These are phyloP conservation scores for Chymomyza fuscimana DNA, from an alignment of 2,888 invertebrate genomes.

Conservation along the genomic window DNA sequence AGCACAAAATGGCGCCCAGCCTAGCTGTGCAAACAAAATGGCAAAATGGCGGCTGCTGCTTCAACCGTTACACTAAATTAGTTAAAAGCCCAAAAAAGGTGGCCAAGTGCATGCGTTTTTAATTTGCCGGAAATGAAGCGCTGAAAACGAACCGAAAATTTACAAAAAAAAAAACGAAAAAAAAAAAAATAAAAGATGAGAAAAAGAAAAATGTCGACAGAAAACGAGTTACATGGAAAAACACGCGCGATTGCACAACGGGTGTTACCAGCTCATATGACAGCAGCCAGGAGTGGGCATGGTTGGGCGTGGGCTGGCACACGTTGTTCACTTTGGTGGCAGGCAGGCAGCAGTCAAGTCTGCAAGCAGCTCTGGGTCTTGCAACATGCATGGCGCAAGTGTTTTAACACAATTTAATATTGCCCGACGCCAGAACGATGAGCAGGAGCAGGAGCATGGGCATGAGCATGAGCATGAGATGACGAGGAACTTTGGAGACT, in stretches of 20 bases:
- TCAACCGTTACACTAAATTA: slow-evolving; percentile 2
- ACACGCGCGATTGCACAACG: slow-evolving; percentile 55
- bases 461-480: not conserved
- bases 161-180: not conserved
- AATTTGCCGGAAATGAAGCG: slow-evolving; percentile 24
- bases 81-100: slow-evolving; percentile 3
- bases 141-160: not conserved
- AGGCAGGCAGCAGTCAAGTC: not conserved
- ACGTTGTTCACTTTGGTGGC: not conserved
- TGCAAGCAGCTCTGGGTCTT: not conserved
- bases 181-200: not conserved
- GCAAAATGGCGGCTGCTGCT: not conserved
- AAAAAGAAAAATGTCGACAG: slow-evolving; percentile 14
- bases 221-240: slow-evolving; percentile 58
- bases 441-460: slow-evolving; percentile 16
- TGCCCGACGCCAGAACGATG: slow-evolving; percentile 33
- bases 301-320: not conserved
- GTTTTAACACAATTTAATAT: slow-evolving; percentile 55
- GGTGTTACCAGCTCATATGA: not conserved
- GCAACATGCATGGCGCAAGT: slow-evolving; percentile 45
- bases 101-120: slow-evolving; percentile 9
- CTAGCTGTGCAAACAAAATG: not conserved
- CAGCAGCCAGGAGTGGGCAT: slow-evolving; percentile 7
- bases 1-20: slow-evolving; percentile 22
- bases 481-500: not conserved